Evolutionary conservation across 2,797 vertebrate species (phyloP).

Genomic region (Arnoldichthys spilopterus): DNA sequence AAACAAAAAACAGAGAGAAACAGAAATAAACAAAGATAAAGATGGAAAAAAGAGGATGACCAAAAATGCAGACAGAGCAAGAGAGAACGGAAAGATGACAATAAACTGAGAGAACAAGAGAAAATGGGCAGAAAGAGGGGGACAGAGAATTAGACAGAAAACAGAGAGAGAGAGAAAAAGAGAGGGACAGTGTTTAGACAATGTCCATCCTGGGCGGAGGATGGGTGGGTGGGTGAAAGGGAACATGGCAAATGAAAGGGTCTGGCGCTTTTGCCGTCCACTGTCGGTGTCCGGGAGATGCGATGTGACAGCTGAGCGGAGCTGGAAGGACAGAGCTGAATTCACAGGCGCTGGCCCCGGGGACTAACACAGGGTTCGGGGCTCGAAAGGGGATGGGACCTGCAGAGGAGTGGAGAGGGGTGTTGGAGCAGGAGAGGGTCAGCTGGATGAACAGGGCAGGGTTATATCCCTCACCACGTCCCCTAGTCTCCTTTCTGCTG

Average conservation of each 20-base stretch:
- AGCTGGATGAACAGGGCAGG: background rate
- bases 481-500: constrained; percentile 7
- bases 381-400: constrained; percentile 56
- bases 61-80: no score
- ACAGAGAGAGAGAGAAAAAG: background rate
- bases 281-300: constrained; percentile 75
- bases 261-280: constrained; percentile 72
- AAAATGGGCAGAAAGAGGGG: background rate
- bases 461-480: background rate
- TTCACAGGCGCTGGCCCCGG: constrained; percentile 78
- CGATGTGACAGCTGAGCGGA: constrained; percentile 80
- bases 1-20: no score
- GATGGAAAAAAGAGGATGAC: background rate
- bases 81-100: constrained; percentile 14
- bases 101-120: constrained; percentile 3
- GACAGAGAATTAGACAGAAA: background rate
- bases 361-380: constrained; percentile 60
- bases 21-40: no score
- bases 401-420: constrained; percentile 26
- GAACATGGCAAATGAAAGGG: constrained; percentile 70
- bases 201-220: constrained; percentile 58
- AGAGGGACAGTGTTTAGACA: constrained; percentile 30
- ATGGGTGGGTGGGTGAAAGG: constrained; percentile 56
- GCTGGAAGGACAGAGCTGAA: constrained; percentile 77
- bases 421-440: background rate